Evolutionary conservation across 2,113 vertebrate genomes (phyloP), one percentile per base, ranked within the genome.

Genomic region (Leucosticte australis): DNA sequence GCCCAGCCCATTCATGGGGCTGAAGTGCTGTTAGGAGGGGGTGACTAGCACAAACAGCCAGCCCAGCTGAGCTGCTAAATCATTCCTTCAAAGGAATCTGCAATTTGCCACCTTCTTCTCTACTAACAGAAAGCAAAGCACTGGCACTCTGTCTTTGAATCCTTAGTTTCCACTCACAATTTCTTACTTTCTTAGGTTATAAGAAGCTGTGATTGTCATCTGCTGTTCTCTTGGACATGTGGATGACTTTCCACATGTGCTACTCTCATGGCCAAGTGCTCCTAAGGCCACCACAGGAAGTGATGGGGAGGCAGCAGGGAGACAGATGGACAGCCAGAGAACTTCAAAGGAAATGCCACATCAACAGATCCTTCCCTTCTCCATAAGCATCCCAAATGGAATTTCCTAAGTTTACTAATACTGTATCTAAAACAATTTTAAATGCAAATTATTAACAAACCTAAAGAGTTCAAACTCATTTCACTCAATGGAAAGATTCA

Each of bases 331-430:
- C 92, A 93, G 79, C 55, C 67, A 87, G 63, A 70, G 47, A 81
- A 97, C 94, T 94, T 97, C 94, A 97, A 97, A 96, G 90, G 71
- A 88, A 78, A 67, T 77, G 82, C 94, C 90, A 95, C 94, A 93
- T 95, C 78, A 63, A 87, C 96, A 94, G 82, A 91, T 77, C 83
- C 89, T 59, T 95, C 89, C 33, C 59, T 70, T 90, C 30, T 33
- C 46, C 88, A 74, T 83, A 92, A 86, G 59, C 68, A 92, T 69
- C 35, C 59, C 71, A 91, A 95, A 85, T 68, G 93, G 79, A 92
- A 95, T 91, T 96, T 93, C 59, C 67, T 55, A 90, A 55, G 31
- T 95, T 95, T 87, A 87, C 64, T 88, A 91, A 90, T 88, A 76
- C 31, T 80, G 55, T 73, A 85, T 49, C 55, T 90, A 77, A 86